Conservation (phyloP, 2,888 invertebrate genomes). For the Smittia aterrima region DNA sequence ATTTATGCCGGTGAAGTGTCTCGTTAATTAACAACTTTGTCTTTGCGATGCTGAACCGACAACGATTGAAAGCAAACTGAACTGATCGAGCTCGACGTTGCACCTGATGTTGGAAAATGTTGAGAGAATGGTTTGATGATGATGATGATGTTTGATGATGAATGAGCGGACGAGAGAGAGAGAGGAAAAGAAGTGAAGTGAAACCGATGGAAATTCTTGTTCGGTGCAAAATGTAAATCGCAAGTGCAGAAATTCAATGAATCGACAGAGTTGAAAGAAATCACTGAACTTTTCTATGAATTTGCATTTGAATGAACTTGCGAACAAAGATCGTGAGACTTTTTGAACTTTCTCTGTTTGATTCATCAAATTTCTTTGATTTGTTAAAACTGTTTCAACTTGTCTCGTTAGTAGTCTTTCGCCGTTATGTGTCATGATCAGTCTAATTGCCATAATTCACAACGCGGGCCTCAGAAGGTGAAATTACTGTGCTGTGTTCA, state of each 20-base stretch:
- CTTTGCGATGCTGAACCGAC: background rate
- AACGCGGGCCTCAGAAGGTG: background rate
- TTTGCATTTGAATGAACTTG: slow-evolving; percentile 3
- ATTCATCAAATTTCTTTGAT: too few relatives aligned
- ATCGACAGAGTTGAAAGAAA: background rate
- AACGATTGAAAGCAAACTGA: slow-evolving; percentile 1
- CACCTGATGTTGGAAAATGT: slow-evolving; percentile 20
- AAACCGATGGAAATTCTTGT: background rate
- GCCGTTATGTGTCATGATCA: background rate
- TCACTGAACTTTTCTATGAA: background rate
- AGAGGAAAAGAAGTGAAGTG: background rate
- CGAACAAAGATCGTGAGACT: background rate
- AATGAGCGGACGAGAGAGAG: background rate
- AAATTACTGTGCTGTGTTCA: too few relatives aligned
- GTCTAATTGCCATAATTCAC: background rate
- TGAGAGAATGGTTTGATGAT: background rate
- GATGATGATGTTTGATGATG: background rate
- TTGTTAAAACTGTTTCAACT: background rate
- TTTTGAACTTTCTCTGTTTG: background rate
- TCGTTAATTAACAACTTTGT: background rate
- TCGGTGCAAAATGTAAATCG: background rate
- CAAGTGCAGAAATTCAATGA: background rate
- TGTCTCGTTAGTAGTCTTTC: background rate
- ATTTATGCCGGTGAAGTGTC: background rate
- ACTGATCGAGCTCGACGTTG: background rate